Percentiles rank a stretch among this genome's conserved stretches.
Conservation (phyloP, 1,140 invertebrate genomes). For the Solenopsis invicta region DNA sequence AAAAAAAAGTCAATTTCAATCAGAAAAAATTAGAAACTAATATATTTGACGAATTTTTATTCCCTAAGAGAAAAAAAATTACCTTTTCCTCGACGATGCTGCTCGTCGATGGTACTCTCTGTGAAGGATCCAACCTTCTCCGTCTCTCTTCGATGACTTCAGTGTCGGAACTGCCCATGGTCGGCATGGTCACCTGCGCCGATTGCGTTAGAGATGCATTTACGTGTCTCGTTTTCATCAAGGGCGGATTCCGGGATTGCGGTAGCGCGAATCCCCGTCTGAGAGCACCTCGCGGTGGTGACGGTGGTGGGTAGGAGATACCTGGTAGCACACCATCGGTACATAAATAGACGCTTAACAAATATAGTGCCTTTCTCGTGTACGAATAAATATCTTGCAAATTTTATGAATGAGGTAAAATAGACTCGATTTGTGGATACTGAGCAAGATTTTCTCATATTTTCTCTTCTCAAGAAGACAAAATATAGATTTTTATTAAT, state of each 20-base stretch:
- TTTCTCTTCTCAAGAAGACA: background rate
- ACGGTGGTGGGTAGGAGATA: constrained; percentile 92
- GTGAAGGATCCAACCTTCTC: constrained; percentile 82
- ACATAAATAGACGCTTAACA: background rate
- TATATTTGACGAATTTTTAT: background rate
- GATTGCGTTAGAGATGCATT: constrained; percentile 82
- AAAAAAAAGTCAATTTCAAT: constrained; percentile 2
- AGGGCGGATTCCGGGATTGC: constrained; percentile 91
- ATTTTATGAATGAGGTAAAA: background rate
- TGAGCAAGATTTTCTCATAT: background rate
- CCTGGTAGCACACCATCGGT: constrained; percentile 81
- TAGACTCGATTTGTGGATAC: background rate
- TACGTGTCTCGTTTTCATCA: constrained; percentile 90
- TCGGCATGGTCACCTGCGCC: constrained; percentile 80
- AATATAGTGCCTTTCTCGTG: background rate
- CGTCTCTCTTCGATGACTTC: constrained; percentile 84
- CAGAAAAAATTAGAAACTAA: background rate
- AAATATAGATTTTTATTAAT: constrained; percentile 16
- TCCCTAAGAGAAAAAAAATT: background rate
- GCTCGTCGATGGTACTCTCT: constrained; percentile 83
- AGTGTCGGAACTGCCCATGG: constrained; percentile 81
- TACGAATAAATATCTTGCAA: background rate
- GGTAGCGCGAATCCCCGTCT: constrained; percentile 90
- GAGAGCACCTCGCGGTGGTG: constrained; percentile 90
- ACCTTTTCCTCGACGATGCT: constrained; percentile 84